Evolutionary conservation across 2,113 vertebrate species (phyloP).

Genomic region (Anser brachyrhynchus): DNA sequence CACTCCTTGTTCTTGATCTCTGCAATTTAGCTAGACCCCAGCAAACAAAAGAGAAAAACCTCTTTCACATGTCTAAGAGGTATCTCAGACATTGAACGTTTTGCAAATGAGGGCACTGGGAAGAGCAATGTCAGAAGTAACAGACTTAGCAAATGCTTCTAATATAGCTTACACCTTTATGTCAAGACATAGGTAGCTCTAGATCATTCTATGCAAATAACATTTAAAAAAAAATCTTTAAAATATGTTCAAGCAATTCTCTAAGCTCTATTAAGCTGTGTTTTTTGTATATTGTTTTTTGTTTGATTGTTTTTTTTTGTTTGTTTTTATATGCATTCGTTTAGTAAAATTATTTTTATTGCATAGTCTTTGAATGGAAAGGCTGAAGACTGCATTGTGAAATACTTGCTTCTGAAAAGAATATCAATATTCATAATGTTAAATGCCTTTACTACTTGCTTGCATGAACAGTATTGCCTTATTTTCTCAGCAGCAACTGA

Average conservation of each 20-base stretch:
- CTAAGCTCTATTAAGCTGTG: no score
- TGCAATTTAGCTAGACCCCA: neutral
- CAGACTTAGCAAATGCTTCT: neutral
- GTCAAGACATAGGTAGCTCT: neutral
- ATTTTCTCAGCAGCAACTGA: neutral
- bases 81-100: neutral
- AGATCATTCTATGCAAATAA: neutral
- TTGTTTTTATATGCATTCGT: neutral
- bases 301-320: neutral
- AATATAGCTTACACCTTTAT: neutral
- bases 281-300: neutral
- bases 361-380: neutral
- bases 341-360: neutral
- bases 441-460: neutral
- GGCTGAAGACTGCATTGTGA: neutral
- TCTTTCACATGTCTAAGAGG: neutral
- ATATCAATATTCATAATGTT: neutral
- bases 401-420: neutral
- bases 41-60: neutral
- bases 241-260: neutral
- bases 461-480: neutral
- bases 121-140: neutral
- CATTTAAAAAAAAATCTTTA: neutral
- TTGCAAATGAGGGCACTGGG: neutral
- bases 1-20: neutral